phyloP scores from a whole-genome alignment of 2,113 vertebrate genomes.

The Alces alces region DNA sequence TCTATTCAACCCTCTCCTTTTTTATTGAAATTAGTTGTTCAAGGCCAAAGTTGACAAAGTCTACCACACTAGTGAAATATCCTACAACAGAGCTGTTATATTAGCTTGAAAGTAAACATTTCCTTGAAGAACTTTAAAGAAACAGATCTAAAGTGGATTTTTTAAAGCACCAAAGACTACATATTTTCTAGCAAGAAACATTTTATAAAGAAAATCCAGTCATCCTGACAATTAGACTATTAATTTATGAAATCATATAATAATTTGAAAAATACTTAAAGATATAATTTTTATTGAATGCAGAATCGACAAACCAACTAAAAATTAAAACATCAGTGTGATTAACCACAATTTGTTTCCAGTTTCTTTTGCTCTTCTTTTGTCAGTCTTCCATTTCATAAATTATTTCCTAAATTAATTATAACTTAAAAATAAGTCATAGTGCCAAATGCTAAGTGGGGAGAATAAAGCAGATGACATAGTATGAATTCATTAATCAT shows the following conservation, averaged over 20 bases:
- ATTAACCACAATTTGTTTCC: neutral
- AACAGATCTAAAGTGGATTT: neutral
- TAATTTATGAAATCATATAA: neutral
- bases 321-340: neutral
- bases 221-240: neutral
- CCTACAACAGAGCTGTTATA: neutral
- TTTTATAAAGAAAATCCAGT: neutral
- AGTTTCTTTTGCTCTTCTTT: neutral
- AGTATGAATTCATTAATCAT: neutral
- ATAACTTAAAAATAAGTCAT: neutral
- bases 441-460: neutral
- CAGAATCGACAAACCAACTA: neutral
- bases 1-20: neutral
- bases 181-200: neutral
- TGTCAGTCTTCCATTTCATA: neutral
- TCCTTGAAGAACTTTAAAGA: neutral
- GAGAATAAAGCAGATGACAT: neutral
- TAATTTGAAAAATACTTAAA: neutral
- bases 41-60: neutral
- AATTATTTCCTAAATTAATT: neutral
- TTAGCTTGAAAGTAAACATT: neutral
- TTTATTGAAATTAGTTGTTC: neutral
- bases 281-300: neutral
- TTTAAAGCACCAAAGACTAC: neutral
- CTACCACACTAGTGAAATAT: neutral